phyloP scores from a whole-genome alignment of 2,888 invertebrate species.

The Lottia scabra region DNA sequence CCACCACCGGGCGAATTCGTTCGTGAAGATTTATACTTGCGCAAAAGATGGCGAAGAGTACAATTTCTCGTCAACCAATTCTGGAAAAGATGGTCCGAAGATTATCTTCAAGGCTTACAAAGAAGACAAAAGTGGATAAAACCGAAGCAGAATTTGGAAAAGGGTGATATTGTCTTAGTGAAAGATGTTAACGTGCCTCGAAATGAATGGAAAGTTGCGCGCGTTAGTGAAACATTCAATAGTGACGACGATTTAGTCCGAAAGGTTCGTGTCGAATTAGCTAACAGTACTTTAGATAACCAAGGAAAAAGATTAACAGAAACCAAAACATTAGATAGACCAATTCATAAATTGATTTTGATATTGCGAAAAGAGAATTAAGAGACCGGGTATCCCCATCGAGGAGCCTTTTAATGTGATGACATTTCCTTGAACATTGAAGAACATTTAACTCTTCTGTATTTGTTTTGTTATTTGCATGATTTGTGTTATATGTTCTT shows the following conservation, averaged over 20 bases:
- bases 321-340: not conserved
- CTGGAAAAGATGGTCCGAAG: slow-evolving; percentile 14
- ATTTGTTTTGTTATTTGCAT: too few relatives aligned
- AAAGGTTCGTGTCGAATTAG: not conserved
- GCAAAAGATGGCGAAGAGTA: slow-evolving; percentile 15
- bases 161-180: slow-evolving; percentile 16
- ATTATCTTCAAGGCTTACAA: slow-evolving; percentile 16
- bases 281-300: not conserved
- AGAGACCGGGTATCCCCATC: not conserved
- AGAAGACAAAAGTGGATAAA: slow-evolving; percentile 14
- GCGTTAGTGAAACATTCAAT: slow-evolving; percentile 1
- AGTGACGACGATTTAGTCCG: not conserved
- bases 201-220: slow-evolving; percentile 13
- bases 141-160: not conserved
- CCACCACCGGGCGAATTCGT: slow-evolving; percentile 6
- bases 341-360: not conserved
- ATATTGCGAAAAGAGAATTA: not conserved
- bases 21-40: slow-evolving; percentile 3
- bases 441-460: too few relatives aligned
- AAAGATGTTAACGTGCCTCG: slow-evolving; percentile 6
- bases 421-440: too few relatives aligned
- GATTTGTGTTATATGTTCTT: too few relatives aligned
- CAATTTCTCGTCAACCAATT: slow-evolving; percentile 7
- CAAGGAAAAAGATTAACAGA: not conserved
- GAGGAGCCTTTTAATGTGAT: slow-evolving; percentile 3